Base-by-base conservation (phyloP, 2,888 invertebrate genomes). In the Carpatolechia fugitivella region DNA sequence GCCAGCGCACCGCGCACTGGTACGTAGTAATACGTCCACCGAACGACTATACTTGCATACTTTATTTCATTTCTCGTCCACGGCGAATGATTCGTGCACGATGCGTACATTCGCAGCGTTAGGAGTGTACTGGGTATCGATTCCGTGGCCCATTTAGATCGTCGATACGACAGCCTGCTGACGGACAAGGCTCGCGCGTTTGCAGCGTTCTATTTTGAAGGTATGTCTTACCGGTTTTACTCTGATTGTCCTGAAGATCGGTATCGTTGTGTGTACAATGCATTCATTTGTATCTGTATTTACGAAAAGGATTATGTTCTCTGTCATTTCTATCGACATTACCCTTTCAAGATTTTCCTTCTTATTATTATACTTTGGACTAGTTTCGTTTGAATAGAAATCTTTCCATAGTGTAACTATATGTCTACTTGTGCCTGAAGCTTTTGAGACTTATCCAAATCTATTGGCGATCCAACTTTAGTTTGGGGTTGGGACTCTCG, bases 61-160 rank as follows among this genome's bases (percentile, higher is more conserved):
- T 84, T 82, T 82, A 80, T 79, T 82, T 81, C 82, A 80, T 85
- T 74, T 78, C 77, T 77, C 72, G 76, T 77, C 74, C 74, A 69
- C 69, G 68, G 70, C 70, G 77, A 80, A 78, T 80, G 80, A 79
- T 80, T 78, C 70, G 74, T 68, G 74, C 76, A 76, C 78, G 80
- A 80, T 78, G 76, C 78, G 72, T 78, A 73, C 70, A 52, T 46
- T 74, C 78, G 74, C 75, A 72, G 69, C 76, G 75, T 72, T 78
- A 73, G 74, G 66, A 76, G 78, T 70, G 74, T 77, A 78, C 70
- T 65, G 70, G 76, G 69, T 78, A 82, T 82, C 79, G 80, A 79
- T 81, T 80, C 76, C 70, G 76, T 85, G 85, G 74, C 82, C 85
- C 73, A 85, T 85, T 86, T 88, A 85, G 85, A 87, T 86, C 72